phyloP scores from a whole-genome alignment of 1,140 invertebrate species.

The Penaeus japonicus region DNA sequence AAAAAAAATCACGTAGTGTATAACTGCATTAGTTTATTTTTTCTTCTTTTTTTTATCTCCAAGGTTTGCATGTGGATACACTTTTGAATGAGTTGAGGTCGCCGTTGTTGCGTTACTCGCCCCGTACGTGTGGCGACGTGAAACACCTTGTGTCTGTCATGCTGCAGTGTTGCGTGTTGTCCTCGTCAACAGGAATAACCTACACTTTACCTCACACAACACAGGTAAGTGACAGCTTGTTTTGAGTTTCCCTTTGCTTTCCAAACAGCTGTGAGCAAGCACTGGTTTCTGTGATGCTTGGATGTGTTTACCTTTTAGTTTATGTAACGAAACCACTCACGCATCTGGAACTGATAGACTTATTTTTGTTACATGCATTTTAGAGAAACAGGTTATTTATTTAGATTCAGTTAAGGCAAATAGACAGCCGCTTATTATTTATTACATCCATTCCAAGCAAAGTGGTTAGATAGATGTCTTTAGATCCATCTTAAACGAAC shows the following conservation, averaged over 20 bases:
- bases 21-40: not conserved
- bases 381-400: too few relatives aligned
- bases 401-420: too few relatives aligned
- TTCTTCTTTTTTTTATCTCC: not conserved
- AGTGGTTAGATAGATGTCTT: not conserved
- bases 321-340: not conserved
- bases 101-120: conserved; percentile 34
- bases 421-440: too few relatives aligned
- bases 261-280: too few relatives aligned
- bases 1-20: too few relatives aligned
- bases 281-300: not conserved
- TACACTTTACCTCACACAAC: conserved; percentile 26
- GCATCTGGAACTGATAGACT: too few relatives aligned
- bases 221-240: not conserved
- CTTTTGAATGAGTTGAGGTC: conserved; percentile 40
- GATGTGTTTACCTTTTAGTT: not conserved
- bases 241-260: too few relatives aligned
- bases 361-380: not conserved
- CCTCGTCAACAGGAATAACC: conserved; percentile 4
- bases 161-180: conserved; percentile 44
- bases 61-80: conserved; percentile 33
- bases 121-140: conserved; percentile 32
- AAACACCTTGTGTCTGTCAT: conserved; percentile 50
- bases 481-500: too few relatives aligned
- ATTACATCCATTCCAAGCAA: not conserved